A percentile compares a stretch with the other conserved stretches of the same genome.
Evolutionary conservation across 2,888 invertebrate species (phyloP).

Genomic region (Trilocha varians): DNA sequence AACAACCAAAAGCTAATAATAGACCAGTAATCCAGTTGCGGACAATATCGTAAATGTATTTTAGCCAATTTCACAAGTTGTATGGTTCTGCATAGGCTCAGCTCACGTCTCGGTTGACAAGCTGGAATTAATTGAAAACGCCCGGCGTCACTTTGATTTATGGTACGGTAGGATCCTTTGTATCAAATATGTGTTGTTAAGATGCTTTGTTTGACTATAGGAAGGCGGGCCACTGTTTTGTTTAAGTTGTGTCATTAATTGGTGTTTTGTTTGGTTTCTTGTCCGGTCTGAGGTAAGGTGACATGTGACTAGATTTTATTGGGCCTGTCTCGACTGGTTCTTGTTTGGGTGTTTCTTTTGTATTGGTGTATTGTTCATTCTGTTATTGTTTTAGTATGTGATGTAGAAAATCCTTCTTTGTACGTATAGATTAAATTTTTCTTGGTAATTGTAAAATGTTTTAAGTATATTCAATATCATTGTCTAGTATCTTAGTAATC

Average conservation of each 20-base stretch:
- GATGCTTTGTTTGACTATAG: constrained; percentile 4
- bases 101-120: constrained; percentile 5
- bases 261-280: constrained; percentile 1
- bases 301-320: background rate
- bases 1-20: too few species aligned
- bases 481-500: too few species aligned
- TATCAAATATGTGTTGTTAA: constrained; percentile 7
- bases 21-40: too few species aligned
- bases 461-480: too few species aligned
- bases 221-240: background rate
- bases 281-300: background rate
- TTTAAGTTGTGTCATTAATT: background rate
- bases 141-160: constrained; percentile 20
- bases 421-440: too few species aligned
- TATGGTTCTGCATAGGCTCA: background rate
- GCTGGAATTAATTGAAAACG: constrained; percentile 21
- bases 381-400: too few species aligned
- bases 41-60: background rate
- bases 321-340: too few species aligned
- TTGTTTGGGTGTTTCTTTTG: too few species aligned
- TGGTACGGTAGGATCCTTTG: constrained; percentile 7
- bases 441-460: too few species aligned
- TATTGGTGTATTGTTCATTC: too few species aligned
- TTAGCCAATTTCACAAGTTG: background rate
- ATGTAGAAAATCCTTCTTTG: too few species aligned